phyloP scores from a whole-genome alignment of 2,888 invertebrate genomes.

The Steinernema scapterisci region DNA sequence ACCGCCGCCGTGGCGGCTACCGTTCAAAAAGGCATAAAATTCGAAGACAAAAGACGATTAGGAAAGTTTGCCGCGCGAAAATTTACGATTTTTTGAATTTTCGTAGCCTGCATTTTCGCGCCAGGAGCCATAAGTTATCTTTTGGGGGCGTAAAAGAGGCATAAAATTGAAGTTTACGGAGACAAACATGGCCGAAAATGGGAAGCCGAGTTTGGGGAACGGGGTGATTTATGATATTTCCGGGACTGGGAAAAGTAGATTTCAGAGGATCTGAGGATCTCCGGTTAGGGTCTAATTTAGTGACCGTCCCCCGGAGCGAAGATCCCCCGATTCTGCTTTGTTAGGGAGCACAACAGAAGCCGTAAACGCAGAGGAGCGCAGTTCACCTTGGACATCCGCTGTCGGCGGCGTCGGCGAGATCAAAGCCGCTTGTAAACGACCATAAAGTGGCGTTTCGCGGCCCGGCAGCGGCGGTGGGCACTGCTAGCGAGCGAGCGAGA shows the following conservation, averaged over 20 bases:
- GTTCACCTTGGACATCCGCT: neutral
- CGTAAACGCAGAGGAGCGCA: neutral
- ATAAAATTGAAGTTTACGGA: too few species aligned
- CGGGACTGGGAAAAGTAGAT: too few species aligned
- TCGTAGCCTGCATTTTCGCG: neutral
- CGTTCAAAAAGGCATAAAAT: conserved; percentile 30
- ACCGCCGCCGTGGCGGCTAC: neutral
- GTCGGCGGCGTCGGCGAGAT: conserved; percentile 8
- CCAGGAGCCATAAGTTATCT: neutral
- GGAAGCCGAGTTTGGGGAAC: too few species aligned
- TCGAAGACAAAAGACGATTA: neutral
- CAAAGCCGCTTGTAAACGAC: conserved; percentile 28
- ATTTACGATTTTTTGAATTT: neutral
- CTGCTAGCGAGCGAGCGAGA: neutral
- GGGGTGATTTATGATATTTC: too few species aligned
- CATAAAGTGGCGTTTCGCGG: conserved; percentile 27
- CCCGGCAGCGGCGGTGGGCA: conserved; percentile 12
- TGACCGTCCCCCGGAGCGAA: too few species aligned
- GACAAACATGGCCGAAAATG: too few species aligned
- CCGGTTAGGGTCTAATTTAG: too few species aligned
- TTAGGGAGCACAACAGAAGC: neutral
- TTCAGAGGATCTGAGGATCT: too few species aligned
- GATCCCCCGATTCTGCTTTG: too few species aligned
- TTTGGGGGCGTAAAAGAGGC: too few species aligned
- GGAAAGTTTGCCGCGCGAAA: conserved; percentile 21